A percentile compares a stretch with the other conserved stretches of the same genome.
phyloP scores from a whole-genome alignment of 2,888 invertebrate species.

The Microplitis manilae region DNA sequence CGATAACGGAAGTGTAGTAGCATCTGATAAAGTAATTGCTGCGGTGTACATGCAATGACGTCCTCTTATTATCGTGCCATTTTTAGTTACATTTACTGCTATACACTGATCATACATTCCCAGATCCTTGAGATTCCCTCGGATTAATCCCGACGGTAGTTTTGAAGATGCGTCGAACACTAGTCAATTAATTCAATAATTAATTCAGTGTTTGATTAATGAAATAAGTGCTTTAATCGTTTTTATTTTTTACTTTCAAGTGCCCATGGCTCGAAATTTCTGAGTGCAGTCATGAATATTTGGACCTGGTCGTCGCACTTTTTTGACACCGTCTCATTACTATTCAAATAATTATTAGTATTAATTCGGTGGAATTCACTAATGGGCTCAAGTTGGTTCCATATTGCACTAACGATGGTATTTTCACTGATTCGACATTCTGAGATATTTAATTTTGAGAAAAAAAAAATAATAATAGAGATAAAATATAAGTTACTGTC shows the following conservation, averaged over 20 bases:
- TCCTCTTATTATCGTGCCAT: conserved; percentile 64
- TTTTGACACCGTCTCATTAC: no score
- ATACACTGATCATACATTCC: conserved; percentile 73
- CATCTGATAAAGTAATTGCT: conserved; percentile 51
- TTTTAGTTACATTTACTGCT: conserved; percentile 48
- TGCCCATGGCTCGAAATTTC: conserved; percentile 34
- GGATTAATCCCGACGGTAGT: conserved; percentile 70
- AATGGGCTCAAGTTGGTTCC: no score
- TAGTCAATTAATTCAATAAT: background rate
- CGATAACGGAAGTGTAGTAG: conserved; percentile 25
- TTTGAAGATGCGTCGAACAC: conserved; percentile 74
- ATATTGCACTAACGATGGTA: no score
- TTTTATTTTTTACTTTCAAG: conserved; percentile 28
- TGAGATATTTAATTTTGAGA: no score
- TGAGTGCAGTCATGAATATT: background rate
- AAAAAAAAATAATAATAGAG: background rate
- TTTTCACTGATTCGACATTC: no score
- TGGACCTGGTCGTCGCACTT: conserved; percentile 32
- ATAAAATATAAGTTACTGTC: background rate
- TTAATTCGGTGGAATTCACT: no score
- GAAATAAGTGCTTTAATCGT: no score
- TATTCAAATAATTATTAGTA: background rate
- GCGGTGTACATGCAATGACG: conserved; percentile 69
- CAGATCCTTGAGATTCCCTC: conserved; percentile 70
- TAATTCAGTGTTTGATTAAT: no score